Conservation (phyloP, 2,888 invertebrate species). For the Chymomyza fuscimana region DNA sequence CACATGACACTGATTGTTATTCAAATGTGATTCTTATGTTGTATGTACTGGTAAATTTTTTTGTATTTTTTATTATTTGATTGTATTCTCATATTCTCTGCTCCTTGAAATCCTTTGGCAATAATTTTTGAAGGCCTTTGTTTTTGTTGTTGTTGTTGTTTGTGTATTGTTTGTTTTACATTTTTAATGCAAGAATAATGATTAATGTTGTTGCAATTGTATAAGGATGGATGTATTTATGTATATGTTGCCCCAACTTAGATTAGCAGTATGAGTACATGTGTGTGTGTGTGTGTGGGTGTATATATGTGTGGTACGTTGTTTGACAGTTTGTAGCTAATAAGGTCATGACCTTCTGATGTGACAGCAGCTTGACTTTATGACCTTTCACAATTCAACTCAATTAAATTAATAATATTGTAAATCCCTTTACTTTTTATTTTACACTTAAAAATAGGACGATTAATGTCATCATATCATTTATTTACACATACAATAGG, state of each 20-base stretch:
- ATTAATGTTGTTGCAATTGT: conserved; percentile 71
- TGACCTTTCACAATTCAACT: background rate
- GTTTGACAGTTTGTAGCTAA: background rate
- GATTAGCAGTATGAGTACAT: conserved; percentile 26
- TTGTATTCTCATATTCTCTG: conserved; percentile 1
- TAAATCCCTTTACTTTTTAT: background rate
- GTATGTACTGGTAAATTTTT: conserved; percentile 31
- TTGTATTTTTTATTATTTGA: conserved; percentile 12
- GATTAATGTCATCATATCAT: background rate
- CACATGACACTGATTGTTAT: conserved; percentile 57
- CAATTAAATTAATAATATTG: background rate
- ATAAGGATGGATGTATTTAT: conserved; percentile 44
- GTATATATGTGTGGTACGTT: background rate
- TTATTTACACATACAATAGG: too few species aligned
- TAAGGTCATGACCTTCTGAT: conserved; percentile 24
- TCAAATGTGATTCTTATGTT: conserved; percentile 69
- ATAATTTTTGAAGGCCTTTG: conserved; percentile 14
- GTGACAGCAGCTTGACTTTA: background rate
- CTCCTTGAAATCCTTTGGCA: conserved; percentile 40
- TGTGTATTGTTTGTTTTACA: conserved; percentile 66
- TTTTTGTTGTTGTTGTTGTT: conserved; percentile 11
- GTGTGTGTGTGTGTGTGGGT: conserved; percentile 23
- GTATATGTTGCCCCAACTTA: conserved; percentile 3
- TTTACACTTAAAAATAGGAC: background rate
- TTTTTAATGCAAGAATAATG: conserved; percentile 73